Percentiles rank a stretch among this genome's conserved stretches.
Conservation (phyloP, 2,113 vertebrate genomes). For the Thalassoma bifasciatum region DNA sequence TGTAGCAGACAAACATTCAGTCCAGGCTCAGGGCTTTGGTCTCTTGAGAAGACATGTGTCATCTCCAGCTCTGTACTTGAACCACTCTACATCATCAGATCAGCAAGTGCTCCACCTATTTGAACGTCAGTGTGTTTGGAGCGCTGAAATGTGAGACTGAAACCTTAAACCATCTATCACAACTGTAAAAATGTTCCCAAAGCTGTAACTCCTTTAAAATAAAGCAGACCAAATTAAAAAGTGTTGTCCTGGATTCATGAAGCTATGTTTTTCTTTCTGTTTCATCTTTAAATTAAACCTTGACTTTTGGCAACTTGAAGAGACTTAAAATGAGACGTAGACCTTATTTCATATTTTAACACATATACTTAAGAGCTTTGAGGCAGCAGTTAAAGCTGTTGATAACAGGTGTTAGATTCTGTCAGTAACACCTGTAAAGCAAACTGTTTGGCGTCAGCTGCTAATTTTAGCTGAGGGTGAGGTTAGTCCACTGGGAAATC, state of each 20-base stretch:
- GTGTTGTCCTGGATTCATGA: not conserved
- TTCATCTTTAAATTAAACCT: not conserved
- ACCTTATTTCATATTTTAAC: not conserved
- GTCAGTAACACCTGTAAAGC: conserved; percentile 51
- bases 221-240: not conserved
- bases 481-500: conserved; percentile 18
- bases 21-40: conserved; percentile 15
- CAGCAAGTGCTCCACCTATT: conserved; percentile 28
- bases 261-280: not conserved
- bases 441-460: conserved; percentile 2
- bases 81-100: conserved; percentile 51
- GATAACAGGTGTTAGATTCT: conserved; percentile 38
- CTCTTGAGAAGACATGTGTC: conserved; percentile 75
- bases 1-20: conserved; percentile 65
- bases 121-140: conserved; percentile 24
- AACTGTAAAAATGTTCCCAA: not conserved
- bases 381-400: not conserved
- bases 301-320: not conserved
- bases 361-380: not conserved
- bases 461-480: conserved; percentile 52
- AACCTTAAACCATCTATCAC: conserved; percentile 6
- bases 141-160: conserved; percentile 1
- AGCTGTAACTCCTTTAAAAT: not conserved
- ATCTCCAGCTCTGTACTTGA: conserved; percentile 71
- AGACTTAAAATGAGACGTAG: not conserved